Evolutionary conservation across 2,797 vertebrate genomes (phyloP).

Genomic region (Phrynocephalus forsythii): DNA sequence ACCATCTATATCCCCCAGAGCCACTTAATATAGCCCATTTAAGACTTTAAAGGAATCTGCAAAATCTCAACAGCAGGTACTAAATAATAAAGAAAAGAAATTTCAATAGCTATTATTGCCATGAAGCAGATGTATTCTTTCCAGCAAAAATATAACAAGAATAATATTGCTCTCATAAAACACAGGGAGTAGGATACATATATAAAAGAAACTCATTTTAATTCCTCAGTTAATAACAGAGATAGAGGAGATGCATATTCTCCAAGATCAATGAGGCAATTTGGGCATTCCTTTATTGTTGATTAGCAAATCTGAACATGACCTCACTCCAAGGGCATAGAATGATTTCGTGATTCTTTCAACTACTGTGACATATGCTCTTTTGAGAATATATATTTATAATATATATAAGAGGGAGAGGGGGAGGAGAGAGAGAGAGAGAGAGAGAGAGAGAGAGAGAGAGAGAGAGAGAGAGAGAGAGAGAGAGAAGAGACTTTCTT

Average conservation of each 20-base stretch:
- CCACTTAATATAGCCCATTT: conserved; percentile 66
- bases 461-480: background rate
- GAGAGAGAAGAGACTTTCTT: conserved; percentile 8
- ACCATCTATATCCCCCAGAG: conserved; percentile 41
- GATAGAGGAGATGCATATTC: conserved; percentile 49
- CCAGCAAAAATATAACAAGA: conserved; percentile 36
- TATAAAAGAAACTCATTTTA: conserved; percentile 56
- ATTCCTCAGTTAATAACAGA: conserved; percentile 70
- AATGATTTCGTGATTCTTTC: conserved; percentile 54
- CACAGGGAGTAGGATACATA: conserved; percentile 59
- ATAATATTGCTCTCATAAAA: conserved; percentile 67
- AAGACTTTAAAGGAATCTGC: conserved; percentile 61
- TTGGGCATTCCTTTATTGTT: conserved; percentile 72
- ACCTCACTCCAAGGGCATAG: conserved; percentile 67
- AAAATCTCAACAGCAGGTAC: conserved; percentile 67
- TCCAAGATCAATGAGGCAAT: conserved; percentile 68
- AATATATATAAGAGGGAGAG: background rate
- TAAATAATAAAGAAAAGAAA: conserved; percentile 62
- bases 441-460: no score
- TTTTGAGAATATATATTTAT: conserved; percentile 25
- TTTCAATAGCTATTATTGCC: conserved; percentile 58
- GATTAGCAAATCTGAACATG: conserved; percentile 76
- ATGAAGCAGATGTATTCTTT: conserved; percentile 51
- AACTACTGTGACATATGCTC: conserved; percentile 29
- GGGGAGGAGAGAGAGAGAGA: background rate